Percentiles rank a stretch among this genome's conserved stretches.
phyloP scores from a whole-genome alignment of 2,888 invertebrate species.

The Tiliacea citrago region DNA sequence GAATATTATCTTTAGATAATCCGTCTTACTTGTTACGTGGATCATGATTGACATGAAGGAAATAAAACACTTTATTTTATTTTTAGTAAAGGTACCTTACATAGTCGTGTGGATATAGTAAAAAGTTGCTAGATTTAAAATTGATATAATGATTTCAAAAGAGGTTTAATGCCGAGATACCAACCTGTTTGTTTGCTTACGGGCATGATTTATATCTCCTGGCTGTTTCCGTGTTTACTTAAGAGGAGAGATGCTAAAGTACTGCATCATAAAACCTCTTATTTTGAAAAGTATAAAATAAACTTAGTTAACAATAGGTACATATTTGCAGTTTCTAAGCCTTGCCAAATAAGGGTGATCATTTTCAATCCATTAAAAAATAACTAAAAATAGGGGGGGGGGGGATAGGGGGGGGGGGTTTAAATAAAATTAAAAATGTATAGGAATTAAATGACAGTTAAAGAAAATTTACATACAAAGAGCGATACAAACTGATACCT shows the following conservation, averaged over 20 bases:
- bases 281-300: neutral
- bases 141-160: conserved; percentile 49
- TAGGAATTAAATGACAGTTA: neutral
- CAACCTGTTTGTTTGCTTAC: conserved; percentile 55
- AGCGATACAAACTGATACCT: too few relatives aligned
- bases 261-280: conserved; percentile 33
- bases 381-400: too few relatives aligned
- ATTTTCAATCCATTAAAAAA: too few relatives aligned
- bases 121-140: conserved; percentile 40
- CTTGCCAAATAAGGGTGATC: neutral
- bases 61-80: conserved; percentile 2
- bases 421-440: neutral
- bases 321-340: neutral
- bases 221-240: conserved; percentile 52
- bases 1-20: neutral
- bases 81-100: conserved; percentile 9
- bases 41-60: conserved; percentile 23
- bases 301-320: neutral
- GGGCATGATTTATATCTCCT: conserved; percentile 59
- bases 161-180: conserved; percentile 52
- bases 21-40: neutral
- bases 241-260: conserved; percentile 26
- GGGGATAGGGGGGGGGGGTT: too few relatives aligned
- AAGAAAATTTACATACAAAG: neutral
- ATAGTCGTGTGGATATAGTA: neutral